phyloP scores from a whole-genome alignment of 2,888 invertebrate species.

The Drosophila testacea region DNA sequence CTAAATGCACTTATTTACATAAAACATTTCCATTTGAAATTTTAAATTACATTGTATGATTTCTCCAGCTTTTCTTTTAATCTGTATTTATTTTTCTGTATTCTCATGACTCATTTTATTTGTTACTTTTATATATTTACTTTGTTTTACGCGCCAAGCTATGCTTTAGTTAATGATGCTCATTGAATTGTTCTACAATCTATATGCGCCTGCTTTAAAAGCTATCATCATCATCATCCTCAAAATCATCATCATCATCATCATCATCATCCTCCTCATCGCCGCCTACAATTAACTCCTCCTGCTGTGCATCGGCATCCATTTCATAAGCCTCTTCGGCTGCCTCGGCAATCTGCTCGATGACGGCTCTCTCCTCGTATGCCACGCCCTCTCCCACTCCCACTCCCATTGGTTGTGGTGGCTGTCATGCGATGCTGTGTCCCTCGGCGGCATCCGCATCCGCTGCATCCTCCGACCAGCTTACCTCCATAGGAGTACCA shows the following conservation, averaged over 20 bases:
- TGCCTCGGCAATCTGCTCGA: slow-evolving; percentile 70
- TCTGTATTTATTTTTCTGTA: slow-evolving; percentile 3
- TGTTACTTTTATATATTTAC: not conserved
- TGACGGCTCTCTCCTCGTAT: slow-evolving; percentile 73
- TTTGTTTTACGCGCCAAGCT: slow-evolving; percentile 52
- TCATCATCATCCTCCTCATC: slow-evolving; percentile 40
- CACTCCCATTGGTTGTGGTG: slow-evolving; percentile 14
- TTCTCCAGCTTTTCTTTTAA: slow-evolving; percentile 2
- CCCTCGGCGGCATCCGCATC: slow-evolving; percentile 80
- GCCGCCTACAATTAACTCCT: slow-evolving; percentile 58
- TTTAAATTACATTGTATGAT: slow-evolving; percentile 24
- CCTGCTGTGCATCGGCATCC: slow-evolving; percentile 55
- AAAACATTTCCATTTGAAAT: slow-evolving; percentile 29
- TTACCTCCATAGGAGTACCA: slow-evolving; percentile 85
- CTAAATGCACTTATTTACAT: slow-evolving; percentile 60
- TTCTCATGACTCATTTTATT: slow-evolving; percentile 1
- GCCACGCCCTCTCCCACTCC: slow-evolving; percentile 30
- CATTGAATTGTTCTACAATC: slow-evolving; percentile 62
- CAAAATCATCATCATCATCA: slow-evolving; percentile 12
- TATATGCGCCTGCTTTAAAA: slow-evolving; percentile 78
- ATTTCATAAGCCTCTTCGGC: slow-evolving; percentile 77
- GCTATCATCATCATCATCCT: slow-evolving; percentile 83
- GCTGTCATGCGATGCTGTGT: slow-evolving; percentile 78
- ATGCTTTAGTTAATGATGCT: slow-evolving; percentile 47
- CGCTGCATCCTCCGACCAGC: slow-evolving; percentile 85